Percentiles rank a stretch among this genome's conserved stretches.
These are phyloP conservation scores for Bolinopsis microptera DNA, from an alignment of 37 sponge, comb jelly and placozoan species.

Conservation along the genomic window DNA sequence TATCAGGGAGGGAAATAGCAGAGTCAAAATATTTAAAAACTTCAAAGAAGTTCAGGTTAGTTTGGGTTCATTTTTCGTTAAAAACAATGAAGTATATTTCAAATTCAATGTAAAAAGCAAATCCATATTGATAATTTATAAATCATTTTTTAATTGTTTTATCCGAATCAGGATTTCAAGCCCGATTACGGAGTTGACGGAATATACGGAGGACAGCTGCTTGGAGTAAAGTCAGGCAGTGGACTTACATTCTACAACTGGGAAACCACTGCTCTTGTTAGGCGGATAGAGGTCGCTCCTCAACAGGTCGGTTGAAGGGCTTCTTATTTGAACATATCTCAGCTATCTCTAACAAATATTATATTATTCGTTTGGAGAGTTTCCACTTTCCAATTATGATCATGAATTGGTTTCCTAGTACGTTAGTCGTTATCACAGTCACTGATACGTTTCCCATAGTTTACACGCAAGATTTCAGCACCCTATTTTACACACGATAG, in stretches of 20 bases:
- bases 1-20: conserved; percentile 74
- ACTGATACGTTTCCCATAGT: too few relatives aligned
- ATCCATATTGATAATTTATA: too few relatives aligned
- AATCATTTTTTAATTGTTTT: neutral
- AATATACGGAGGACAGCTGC: conserved; percentile 88
- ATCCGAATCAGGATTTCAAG: conserved; percentile 75
- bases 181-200: conserved; percentile 91
- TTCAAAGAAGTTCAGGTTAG: conserved; percentile 87
- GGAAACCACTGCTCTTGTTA: conserved; percentile 80
- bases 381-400: too few relatives aligned
- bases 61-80: neutral
- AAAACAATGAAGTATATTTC: neutral
- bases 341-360: too few relatives aligned
- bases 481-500: too few relatives aligned
- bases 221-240: conserved; percentile 77
- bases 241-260: conserved; percentile 84
- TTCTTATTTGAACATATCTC: neutral
- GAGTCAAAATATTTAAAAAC: conserved; percentile 92
- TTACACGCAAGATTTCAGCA: too few relatives aligned
- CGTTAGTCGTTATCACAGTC: too few relatives aligned
- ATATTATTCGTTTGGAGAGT: too few relatives aligned
- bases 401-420: too few relatives aligned
- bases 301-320: too few relatives aligned
- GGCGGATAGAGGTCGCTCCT: conserved; percentile 82
- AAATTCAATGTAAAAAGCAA: neutral